Conservation (phyloP, 2,797 vertebrate species). For the Leontocebus nigricollis region DNA sequence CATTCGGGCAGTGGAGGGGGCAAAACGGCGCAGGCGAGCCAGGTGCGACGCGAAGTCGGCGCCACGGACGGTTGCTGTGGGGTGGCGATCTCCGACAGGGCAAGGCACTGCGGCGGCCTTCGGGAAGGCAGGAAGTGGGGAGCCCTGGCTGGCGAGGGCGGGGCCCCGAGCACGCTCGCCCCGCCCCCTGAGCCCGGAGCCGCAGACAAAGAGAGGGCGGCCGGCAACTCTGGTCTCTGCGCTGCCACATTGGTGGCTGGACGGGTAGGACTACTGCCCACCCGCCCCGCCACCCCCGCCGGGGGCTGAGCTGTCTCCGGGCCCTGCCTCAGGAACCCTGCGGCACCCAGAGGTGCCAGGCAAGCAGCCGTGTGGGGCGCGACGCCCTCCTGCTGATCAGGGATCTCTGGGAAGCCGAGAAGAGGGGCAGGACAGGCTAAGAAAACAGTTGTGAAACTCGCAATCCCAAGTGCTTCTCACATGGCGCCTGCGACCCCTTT, state of each 20-base stretch:
- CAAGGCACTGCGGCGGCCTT: neutral
- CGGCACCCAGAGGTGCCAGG: neutral
- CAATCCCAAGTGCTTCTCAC: neutral
- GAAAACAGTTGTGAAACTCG: neutral
- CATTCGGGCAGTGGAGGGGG: neutral
- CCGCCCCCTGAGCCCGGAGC: neutral
- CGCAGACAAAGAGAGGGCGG: conserved; percentile 59
- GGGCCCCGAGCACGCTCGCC: neutral
- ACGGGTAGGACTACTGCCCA: neutral
- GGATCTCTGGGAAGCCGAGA: neutral
- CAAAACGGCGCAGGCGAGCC: neutral
- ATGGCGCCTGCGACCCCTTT: neutral
- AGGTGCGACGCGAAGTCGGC: neutral
- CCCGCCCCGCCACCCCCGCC: neutral
- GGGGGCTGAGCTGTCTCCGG: neutral
- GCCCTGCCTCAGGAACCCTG: neutral
- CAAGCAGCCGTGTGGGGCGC: neutral
- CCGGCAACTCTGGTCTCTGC: neutral
- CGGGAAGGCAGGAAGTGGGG: neutral
- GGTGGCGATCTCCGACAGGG: neutral
- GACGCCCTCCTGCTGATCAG: neutral
- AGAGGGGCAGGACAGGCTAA: neutral
- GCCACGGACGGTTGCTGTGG: neutral
- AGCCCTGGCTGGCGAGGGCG: neutral
- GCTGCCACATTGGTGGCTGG: neutral